These are phyloP conservation scores for Lepidurus couesii DNA, from an alignment of 1,140 invertebrate species.

Conservation along the genomic window DNA sequence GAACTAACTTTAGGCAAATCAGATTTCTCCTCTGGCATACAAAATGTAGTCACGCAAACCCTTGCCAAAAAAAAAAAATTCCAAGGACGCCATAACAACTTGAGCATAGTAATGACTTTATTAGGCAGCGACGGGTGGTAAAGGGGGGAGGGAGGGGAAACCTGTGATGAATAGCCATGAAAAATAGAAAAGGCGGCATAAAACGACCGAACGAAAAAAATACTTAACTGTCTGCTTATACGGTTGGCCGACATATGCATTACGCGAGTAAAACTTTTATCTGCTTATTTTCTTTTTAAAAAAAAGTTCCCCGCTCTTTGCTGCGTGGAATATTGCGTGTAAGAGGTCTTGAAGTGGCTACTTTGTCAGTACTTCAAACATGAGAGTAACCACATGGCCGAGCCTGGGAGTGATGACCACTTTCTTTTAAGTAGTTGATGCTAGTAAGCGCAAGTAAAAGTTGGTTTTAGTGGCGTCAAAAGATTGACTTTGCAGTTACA, in stretches of 20 bases:
- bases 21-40: neutral
- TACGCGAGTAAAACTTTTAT: neutral
- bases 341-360: neutral
- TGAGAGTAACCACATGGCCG: conserved; percentile 10
- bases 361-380: conserved; percentile 10
- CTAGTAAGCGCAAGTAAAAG: neutral
- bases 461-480: neutral
- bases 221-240: neutral
- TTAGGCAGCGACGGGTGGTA: conserved; percentile 17
- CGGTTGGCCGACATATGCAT: neutral
- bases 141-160: neutral
- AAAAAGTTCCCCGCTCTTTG: neutral
- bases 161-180: neutral
- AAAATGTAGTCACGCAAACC: conserved; percentile 4
- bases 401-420: neutral
- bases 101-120: conserved; percentile 19
- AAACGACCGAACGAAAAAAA: neutral
- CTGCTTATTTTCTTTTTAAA: neutral
- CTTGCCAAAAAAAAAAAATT: neutral
- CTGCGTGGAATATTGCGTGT: neutral
- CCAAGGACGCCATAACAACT: conserved; percentile 16
- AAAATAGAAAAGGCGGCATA: conserved; percentile 6
- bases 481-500: neutral
- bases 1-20: neutral
- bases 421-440: conserved; percentile 2